These are phyloP conservation scores for Blastobasis lacticolella DNA, from an alignment of 2,888 invertebrate species.

Conservation along the genomic window DNA sequence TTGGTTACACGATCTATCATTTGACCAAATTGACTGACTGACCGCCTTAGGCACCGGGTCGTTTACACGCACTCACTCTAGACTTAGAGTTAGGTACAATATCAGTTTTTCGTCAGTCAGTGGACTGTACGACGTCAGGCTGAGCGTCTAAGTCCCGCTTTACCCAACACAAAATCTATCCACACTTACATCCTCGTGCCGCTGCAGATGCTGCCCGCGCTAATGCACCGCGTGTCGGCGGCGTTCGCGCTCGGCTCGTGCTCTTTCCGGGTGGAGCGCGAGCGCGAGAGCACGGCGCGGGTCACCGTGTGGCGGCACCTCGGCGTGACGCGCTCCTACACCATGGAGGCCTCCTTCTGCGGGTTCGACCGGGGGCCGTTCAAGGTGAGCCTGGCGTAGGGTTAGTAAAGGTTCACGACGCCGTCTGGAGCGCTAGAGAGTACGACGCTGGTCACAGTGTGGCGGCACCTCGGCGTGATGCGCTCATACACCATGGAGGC, in stretches of 20 bases:
- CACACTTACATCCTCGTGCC: too few relatives aligned
- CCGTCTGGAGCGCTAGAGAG: constrained; percentile 83
- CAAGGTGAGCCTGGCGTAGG: constrained; percentile 57
- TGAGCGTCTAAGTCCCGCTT: too few relatives aligned
- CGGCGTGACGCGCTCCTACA: constrained; percentile 83
- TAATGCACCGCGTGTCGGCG: constrained; percentile 80
- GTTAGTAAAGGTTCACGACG: too few relatives aligned
- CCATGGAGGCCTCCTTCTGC: constrained; percentile 91
- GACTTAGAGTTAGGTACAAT: too few relatives aligned
- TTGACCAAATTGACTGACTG: too few relatives aligned
- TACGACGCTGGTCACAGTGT: constrained; percentile 88
- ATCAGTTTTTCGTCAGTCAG: too few relatives aligned
- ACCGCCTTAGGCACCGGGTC: too few relatives aligned
- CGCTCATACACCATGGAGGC: constrained; percentile 90
- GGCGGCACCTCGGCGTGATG: constrained; percentile 86
- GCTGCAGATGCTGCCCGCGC: constrained; percentile 78
- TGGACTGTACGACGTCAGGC: too few relatives aligned
- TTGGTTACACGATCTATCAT: too few relatives aligned
- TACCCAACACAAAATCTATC: too few relatives aligned
- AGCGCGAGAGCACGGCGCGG: constrained; percentile 87
- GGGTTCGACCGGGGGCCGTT: constrained; percentile 86
- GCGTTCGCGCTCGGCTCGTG: constrained; percentile 83
- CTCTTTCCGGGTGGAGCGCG: constrained; percentile 83
- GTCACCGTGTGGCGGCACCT: constrained; percentile 91
- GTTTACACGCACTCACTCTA: too few relatives aligned